phyloP scores from a whole-genome alignment of 2,113 vertebrate genomes.

The Agapornis roseicollis region DNA sequence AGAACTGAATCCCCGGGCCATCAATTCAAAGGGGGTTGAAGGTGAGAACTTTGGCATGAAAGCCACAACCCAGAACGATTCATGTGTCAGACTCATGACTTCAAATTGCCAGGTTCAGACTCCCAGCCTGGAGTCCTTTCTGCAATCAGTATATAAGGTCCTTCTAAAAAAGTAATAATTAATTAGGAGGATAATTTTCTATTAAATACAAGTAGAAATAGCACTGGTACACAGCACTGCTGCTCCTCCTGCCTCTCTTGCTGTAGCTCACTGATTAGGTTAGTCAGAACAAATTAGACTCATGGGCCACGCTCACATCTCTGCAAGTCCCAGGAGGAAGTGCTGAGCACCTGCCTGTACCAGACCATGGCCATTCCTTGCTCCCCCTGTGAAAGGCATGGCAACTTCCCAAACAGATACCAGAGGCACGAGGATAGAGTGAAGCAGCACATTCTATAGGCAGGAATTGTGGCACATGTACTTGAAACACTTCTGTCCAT shows the following conservation, averaged over 20 bases:
- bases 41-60: not conserved
- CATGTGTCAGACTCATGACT: not conserved
- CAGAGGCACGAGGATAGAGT: not conserved
- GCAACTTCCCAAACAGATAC: not conserved
- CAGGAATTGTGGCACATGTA: not conserved
- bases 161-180: not conserved
- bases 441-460: not conserved
- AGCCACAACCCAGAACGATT: not conserved
- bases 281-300: not conserved
- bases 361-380: fast-evolving
- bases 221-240: not conserved
- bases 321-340: not conserved
- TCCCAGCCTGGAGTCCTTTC: not conserved
- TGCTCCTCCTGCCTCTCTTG: not conserved
- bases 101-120: not conserved
- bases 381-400: not conserved
- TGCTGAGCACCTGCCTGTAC: not conserved
- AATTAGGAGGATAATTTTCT: not conserved
- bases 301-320: not conserved
- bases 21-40: not conserved
- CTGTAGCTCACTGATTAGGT: not conserved
- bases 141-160: not conserved
- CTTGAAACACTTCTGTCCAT: not conserved
- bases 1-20: not conserved
- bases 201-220: not conserved